Conservation (phyloP, 2,888 invertebrate genomes). For the Diloba caeruleocephala region DNA sequence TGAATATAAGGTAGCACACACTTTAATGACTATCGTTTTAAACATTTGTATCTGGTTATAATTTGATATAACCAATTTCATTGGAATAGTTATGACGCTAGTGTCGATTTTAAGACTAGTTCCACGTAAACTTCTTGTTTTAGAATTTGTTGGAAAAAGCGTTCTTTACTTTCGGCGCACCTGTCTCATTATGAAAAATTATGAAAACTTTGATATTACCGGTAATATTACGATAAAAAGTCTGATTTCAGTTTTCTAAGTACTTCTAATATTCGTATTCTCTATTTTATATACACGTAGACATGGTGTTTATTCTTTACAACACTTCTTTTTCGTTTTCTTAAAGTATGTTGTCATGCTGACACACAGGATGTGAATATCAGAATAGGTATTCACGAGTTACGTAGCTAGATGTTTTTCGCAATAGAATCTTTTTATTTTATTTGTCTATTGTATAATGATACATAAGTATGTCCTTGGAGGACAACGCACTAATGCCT, state of each 20-base stretch:
- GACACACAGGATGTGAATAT: slow-evolving; percentile 44
- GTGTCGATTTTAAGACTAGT: neutral
- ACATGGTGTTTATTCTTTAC: too few relatives aligned
- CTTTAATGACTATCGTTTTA: neutral
- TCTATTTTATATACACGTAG: too few relatives aligned
- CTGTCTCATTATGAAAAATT: too few relatives aligned
- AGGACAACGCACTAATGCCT: slow-evolving; percentile 17
- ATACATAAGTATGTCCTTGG: slow-evolving; percentile 25
- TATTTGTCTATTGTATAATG: slow-evolving; percentile 15
- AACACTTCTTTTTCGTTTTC: slow-evolving; percentile 4
- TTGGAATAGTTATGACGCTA: neutral
- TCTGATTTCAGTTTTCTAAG: too few relatives aligned
- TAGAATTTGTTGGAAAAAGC: neutral
- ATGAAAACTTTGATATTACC: too few relatives aligned
- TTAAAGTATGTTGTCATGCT: slow-evolving; percentile 1
- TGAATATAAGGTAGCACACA: neutral
- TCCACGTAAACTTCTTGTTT: neutral
- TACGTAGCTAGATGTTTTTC: slow-evolving; percentile 29
- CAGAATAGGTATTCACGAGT: slow-evolving; percentile 37
- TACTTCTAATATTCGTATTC: too few relatives aligned
- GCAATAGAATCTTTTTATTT: slow-evolving; percentile 35
- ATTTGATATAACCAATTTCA: too few relatives aligned
- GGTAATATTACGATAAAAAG: too few relatives aligned
- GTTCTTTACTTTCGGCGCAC: too few relatives aligned
- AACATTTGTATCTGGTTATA: neutral